Evolutionary conservation across 2,888 invertebrate genomes (phyloP).

Genomic region (Criorhina ranunculi): DNA sequence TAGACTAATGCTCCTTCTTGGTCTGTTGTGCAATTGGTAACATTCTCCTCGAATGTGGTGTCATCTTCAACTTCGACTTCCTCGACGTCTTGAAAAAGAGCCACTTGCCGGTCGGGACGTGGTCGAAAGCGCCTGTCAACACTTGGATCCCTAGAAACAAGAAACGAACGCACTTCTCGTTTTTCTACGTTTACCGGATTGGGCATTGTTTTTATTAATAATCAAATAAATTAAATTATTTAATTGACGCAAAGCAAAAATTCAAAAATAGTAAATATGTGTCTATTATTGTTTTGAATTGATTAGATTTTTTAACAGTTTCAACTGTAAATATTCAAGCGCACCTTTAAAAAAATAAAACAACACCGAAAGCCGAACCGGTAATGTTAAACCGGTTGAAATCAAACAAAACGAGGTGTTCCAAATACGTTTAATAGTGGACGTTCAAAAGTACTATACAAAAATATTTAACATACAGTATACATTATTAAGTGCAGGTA

Average conservation of each 20-base stretch:
- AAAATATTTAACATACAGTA: too few species aligned
- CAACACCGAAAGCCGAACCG: too few species aligned
- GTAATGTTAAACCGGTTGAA: too few species aligned
- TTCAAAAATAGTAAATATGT: too few species aligned
- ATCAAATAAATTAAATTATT: not conserved
- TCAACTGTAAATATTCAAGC: too few species aligned
- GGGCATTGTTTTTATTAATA: conserved; percentile 43
- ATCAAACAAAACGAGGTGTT: too few species aligned
- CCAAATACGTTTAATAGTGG: too few species aligned
- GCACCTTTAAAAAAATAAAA: too few species aligned
- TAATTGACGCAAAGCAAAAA: conserved; percentile 17
- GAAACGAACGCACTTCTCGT: conserved; percentile 80
- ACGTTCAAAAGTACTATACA: too few species aligned
- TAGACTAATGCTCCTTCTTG: conserved; percentile 81
- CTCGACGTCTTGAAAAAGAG: conserved; percentile 79
- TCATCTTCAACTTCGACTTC: conserved; percentile 78
- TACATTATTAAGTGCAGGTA: too few species aligned
- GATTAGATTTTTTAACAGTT: too few species aligned
- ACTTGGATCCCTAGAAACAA: conserved; percentile 81
- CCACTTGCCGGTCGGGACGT: conserved; percentile 79
- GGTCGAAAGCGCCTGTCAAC: conserved; percentile 82
- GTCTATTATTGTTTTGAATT: too few species aligned
- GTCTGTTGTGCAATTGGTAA: conserved; percentile 69
- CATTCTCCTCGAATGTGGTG: conserved; percentile 43
- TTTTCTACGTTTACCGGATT: conserved; percentile 66